phyloP scores from a whole-genome alignment of 2,797 vertebrate species.

The Manis pentadactyla region DNA sequence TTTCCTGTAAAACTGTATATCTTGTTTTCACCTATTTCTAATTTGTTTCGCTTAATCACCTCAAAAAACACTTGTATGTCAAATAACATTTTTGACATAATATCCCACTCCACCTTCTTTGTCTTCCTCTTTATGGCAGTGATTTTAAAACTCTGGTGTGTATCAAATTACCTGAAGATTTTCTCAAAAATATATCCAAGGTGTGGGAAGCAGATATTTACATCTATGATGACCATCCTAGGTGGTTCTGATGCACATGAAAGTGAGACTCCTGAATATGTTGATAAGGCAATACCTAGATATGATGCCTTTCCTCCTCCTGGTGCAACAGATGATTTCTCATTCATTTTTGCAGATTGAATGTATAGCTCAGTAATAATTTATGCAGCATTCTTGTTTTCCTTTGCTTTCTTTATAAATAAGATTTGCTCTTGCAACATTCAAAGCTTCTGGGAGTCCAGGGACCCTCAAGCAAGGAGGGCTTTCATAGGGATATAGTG shows the following conservation, averaged over 20 bases:
- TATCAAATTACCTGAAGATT: not conserved
- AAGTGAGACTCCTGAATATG: not conserved
- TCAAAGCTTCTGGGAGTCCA: not conserved
- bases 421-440: not conserved
- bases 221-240: not conserved
- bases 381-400: not conserved
- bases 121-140: not conserved
- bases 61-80: not conserved
- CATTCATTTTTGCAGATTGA: not conserved
- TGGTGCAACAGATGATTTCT: not conserved
- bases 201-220: not conserved
- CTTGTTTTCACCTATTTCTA: not conserved
- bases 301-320: too few species aligned
- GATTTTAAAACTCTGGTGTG: not conserved
- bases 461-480: not conserved
- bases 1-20: not conserved
- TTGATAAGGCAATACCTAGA: not conserved
- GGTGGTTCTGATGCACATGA: not conserved
- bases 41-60: not conserved
- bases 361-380: not conserved
- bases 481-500: not conserved
- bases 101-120: not conserved
- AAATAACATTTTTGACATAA: not conserved
- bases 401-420: not conserved
- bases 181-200: not conserved